Conservation (phyloP, 2,113 vertebrate species). For the Lophius piscatorius region DNA sequence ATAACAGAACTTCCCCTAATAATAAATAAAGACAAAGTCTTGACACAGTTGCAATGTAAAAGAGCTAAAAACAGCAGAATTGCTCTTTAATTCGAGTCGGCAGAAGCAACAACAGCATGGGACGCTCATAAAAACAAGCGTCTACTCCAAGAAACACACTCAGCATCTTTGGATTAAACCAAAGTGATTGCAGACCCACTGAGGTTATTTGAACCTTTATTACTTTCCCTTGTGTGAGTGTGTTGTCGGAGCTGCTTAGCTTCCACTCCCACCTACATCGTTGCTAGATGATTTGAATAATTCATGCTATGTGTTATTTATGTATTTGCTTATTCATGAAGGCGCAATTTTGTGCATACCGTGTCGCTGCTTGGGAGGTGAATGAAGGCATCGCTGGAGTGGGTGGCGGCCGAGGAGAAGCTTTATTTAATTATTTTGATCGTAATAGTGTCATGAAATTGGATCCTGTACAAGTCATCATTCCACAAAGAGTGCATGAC, state of each 20-base stretch:
- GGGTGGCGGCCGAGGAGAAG: conserved; percentile 28
- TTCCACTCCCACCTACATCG: conserved; percentile 56
- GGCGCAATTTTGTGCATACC: conserved; percentile 44
- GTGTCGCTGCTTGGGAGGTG: conserved; percentile 58
- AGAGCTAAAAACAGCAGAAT: background rate
- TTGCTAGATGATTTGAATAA: conserved; percentile 71
- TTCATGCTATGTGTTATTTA: conserved; percentile 78
- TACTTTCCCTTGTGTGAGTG: conserved; percentile 58
- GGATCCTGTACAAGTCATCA: conserved; percentile 39
- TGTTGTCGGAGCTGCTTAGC: conserved; percentile 72
- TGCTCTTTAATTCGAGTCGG: background rate
- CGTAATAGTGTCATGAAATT: conserved; percentile 63
- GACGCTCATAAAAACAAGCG: conserved; percentile 39
- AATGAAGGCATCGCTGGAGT: conserved; percentile 69
- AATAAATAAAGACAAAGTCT: too few relatives aligned
- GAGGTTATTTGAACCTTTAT: conserved; percentile 72
- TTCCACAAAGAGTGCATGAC: conserved; percentile 57
- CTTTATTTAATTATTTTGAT: conserved; percentile 30
- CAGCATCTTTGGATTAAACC: conserved; percentile 62
- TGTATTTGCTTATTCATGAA: conserved; percentile 76
- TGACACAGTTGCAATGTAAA: too few relatives aligned
- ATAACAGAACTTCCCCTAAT: too few relatives aligned
- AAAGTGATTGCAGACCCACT: conserved; percentile 63
- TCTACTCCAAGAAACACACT: conserved; percentile 52
- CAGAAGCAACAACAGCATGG: background rate